These are phyloP conservation scores for Sminthopsis crassicaudata DNA, from an alignment of 2,113 vertebrate species.

Conservation along the genomic window DNA sequence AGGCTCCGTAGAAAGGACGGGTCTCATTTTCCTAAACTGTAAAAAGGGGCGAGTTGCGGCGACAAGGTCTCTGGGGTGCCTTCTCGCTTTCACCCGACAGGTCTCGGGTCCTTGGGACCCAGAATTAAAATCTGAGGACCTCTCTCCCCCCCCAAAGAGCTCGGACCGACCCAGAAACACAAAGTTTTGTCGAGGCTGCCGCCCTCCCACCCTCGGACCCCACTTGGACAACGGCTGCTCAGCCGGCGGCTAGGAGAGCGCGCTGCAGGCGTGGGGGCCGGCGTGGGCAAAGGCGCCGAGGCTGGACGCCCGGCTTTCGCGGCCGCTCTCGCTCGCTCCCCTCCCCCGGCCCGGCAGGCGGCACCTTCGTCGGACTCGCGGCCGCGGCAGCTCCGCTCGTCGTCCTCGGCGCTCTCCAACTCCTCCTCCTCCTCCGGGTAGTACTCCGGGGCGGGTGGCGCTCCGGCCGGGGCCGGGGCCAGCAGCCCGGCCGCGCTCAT, in stretches of 20 bases:
- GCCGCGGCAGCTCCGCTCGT: constrained; percentile 94
- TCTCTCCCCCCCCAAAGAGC: neutral
- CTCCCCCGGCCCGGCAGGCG: neutral
- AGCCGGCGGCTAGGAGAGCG: neutral
- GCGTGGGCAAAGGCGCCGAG: neutral
- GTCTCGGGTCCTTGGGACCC: neutral
- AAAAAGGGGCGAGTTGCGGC: neutral
- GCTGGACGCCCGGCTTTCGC: neutral
- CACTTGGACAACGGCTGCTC: neutral
- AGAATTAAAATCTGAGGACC: neutral
- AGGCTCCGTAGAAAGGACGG: neutral
- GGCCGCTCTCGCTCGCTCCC: neutral
- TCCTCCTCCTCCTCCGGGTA: constrained; percentile 96
- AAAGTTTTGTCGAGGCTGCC: accelerated
- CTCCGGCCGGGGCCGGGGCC: constrained; percentile 85
- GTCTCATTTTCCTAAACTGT: neutral
- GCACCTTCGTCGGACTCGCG: constrained; percentile 96
- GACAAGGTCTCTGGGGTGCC: neutral
- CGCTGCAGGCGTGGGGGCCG: neutral
- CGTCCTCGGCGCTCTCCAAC: constrained; percentile 95
- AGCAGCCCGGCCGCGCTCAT: constrained; percentile 92
- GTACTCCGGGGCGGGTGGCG: constrained; percentile 89
- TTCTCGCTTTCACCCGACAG: neutral
- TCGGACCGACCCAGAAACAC: neutral
- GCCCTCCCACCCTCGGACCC: accelerated